Conservation (phyloP, 2,113 vertebrate species). For the Spea bombifrons region DNA sequence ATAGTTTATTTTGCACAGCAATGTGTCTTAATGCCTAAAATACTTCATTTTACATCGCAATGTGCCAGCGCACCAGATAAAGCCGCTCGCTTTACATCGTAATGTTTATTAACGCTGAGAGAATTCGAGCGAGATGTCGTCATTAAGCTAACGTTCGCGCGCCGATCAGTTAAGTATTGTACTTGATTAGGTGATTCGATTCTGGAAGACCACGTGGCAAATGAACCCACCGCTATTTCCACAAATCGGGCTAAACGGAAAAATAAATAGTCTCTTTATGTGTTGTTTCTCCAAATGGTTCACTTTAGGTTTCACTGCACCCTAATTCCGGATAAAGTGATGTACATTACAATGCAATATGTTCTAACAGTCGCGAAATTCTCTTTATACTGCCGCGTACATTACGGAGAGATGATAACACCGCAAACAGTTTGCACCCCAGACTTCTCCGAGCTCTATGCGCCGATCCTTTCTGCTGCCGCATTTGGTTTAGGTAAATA, state of each 20-base stretch:
- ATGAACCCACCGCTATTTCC: neutral
- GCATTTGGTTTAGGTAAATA: too few species aligned
- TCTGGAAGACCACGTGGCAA: neutral
- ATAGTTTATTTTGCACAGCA: conserved; percentile 12
- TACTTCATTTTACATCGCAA: conserved; percentile 21
- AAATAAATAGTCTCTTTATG: conserved; percentile 26
- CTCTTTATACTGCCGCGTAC: conserved; percentile 7
- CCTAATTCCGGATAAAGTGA: conserved; percentile 6
- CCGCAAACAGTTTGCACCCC: neutral
- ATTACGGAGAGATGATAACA: neutral
- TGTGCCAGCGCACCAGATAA: conserved; percentile 1
- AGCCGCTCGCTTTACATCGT: conserved; percentile 22
- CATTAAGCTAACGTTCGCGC: conserved; percentile 4
- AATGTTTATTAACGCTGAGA: conserved; percentile 30
- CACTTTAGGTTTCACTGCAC: neutral
- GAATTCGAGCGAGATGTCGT: neutral
- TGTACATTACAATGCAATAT: conserved; percentile 12
- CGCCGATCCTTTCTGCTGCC: too few species aligned
- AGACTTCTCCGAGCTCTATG: neutral
- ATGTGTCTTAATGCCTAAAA: conserved; percentile 11
- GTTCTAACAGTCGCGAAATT: neutral
- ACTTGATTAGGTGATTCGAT: conserved; percentile 21
- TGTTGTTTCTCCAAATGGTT: conserved; percentile 3
- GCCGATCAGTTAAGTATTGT: conserved; percentile 3
- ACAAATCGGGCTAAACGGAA: neutral